Evolutionary conservation across 2,888 invertebrate genomes (phyloP).

Genomic region (Colostygia pectinataria): DNA sequence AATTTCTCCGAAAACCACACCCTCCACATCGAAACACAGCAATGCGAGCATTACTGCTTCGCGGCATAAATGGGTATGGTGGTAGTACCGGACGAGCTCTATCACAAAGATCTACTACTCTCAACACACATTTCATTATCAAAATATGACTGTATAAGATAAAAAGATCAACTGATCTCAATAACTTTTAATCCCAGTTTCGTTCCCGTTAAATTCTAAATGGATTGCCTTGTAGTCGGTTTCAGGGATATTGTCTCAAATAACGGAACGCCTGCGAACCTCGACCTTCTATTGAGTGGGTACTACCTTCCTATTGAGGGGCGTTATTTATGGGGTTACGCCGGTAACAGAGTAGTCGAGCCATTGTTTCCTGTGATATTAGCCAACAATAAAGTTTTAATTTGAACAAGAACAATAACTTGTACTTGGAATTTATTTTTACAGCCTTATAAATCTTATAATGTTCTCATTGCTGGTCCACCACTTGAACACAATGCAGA

Average conservation of each 20-base stretch:
- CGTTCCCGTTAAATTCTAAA: not conserved
- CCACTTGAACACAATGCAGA: too few species aligned
- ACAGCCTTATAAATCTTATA: too few species aligned
- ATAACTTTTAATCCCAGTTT: not conserved
- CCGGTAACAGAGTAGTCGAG: not conserved
- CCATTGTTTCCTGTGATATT: conserved; percentile 4
- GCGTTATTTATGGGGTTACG: conserved; percentile 8
- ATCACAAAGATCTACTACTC: too few species aligned
- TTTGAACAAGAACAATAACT: not conserved
- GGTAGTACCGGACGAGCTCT: too few species aligned
- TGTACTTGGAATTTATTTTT: not conserved
- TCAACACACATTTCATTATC: too few species aligned
- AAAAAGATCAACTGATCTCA: too few species aligned
- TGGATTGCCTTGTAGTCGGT: not conserved
- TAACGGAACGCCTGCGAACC: conserved; percentile 3
- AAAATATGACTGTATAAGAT: too few species aligned
- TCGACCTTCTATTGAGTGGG: conserved; percentile 11
- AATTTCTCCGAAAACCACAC: too few species aligned
- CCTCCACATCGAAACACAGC: too few species aligned
- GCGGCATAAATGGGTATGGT: too few species aligned
- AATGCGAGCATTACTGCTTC: too few species aligned
- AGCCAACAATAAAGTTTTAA: conserved; percentile 8
- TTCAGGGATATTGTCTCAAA: conserved; percentile 6
- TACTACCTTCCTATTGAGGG: conserved; percentile 9
- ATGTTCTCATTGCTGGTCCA: too few species aligned